A percentile compares a stretch with the other conserved stretches of the same genome.
These are phyloP conservation scores for Pseudochaenichthys georgianus DNA, from an alignment of 2,797 vertebrate species.

Conservation along the genomic window DNA sequence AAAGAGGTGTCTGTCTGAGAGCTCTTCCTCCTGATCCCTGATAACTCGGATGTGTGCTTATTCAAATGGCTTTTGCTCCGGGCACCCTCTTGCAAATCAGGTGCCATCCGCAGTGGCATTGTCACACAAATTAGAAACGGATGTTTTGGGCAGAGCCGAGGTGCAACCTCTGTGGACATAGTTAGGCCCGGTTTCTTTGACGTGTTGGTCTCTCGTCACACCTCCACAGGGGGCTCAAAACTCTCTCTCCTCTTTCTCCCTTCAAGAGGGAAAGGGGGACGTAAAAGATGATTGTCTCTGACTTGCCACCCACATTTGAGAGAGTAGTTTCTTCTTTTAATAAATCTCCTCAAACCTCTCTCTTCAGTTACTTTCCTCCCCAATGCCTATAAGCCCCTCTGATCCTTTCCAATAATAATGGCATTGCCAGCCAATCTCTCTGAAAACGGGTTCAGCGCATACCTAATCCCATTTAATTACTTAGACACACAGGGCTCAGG, in stretches of 20 bases:
- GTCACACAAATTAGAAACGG: slow-evolving; percentile 88
- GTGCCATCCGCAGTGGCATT: slow-evolving; percentile 78
- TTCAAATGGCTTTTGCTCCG: slow-evolving; percentile 84
- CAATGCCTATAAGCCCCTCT: slow-evolving; percentile 83
- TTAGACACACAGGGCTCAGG: slow-evolving; percentile 83
- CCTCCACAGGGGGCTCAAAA: slow-evolving; percentile 51
- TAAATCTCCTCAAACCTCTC: slow-evolving; percentile 84
- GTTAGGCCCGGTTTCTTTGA: slow-evolving; percentile 55
- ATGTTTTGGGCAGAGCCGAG: slow-evolving; percentile 78
- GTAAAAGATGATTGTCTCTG: slow-evolving; percentile 74
- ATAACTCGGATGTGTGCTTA: slow-evolving; percentile 85
- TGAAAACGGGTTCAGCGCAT: slow-evolving; percentile 86
- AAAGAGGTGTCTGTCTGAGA: slow-evolving; percentile 68
- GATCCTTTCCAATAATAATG: slow-evolving; percentile 85
- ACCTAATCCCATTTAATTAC: slow-evolving; percentile 88
- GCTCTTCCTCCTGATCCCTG: slow-evolving; percentile 79
- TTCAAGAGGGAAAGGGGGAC: slow-evolving; percentile 46
- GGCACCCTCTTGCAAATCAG: slow-evolving; percentile 88
- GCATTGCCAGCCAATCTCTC: slow-evolving; percentile 83
- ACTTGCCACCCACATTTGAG: slow-evolving; percentile 77
- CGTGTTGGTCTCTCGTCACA: slow-evolving; percentile 41
- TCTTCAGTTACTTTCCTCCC: slow-evolving; percentile 86
- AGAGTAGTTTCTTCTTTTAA: slow-evolving; percentile 75
- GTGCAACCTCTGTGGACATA: slow-evolving; percentile 65
- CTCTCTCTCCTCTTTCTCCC: slow-evolving; percentile 53